Percentiles rank a stretch among this genome's conserved stretches.
These are phyloP conservation scores for Hyposmocoma kahamanoa DNA, from an alignment of 1,140 invertebrate genomes.

Conservation along the genomic window DNA sequence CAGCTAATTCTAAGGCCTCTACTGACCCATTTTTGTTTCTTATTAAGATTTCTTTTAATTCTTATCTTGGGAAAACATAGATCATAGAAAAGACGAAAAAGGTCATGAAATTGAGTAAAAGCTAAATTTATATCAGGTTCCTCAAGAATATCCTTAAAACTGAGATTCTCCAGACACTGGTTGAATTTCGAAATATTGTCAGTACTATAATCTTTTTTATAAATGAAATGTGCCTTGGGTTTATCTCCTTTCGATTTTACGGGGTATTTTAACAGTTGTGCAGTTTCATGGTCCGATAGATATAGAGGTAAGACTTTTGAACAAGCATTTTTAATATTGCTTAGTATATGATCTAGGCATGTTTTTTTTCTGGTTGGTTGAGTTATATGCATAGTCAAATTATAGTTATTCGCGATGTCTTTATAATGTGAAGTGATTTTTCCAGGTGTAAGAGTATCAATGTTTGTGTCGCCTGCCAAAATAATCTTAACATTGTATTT, in stretches of 20 bases:
- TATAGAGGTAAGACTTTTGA: background rate
- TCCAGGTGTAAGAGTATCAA: background rate
- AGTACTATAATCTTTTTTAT: background rate
- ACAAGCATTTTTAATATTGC: background rate
- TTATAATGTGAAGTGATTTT: background rate
- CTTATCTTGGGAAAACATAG: conserved; percentile 6
- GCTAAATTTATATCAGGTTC: background rate
- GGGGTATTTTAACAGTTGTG: background rate
- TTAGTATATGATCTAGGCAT: conserved; percentile 1
- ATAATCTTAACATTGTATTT: background rate
- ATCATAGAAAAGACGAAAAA: background rate
- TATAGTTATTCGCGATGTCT: background rate
- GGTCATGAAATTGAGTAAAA: background rate
- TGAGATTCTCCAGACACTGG: background rate
- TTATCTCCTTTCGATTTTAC: background rate
- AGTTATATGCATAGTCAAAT: background rate
- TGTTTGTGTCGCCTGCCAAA: background rate
- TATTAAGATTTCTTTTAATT: background rate
- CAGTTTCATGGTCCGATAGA: background rate
- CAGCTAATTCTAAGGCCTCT: background rate
- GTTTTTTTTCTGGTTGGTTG: background rate
- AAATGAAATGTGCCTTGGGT: background rate
- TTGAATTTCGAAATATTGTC: background rate
- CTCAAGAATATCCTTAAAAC: background rate
- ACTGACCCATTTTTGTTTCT: conserved; percentile 5